Conservation (phyloP, 2,113 vertebrate genomes). For the Pseudolaguvia tuberculata region DNA sequence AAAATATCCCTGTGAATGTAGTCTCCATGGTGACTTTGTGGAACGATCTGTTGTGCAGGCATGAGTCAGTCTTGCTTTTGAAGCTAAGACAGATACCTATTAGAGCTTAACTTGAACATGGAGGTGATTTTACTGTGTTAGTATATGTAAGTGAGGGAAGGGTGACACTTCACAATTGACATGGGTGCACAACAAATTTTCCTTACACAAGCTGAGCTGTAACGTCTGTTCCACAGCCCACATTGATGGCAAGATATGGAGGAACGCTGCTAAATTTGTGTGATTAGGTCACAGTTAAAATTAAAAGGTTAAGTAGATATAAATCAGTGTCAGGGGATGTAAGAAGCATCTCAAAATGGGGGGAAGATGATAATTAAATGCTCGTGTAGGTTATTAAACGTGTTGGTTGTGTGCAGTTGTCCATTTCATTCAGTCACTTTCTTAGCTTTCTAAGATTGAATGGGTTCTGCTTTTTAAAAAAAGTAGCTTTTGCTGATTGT, state of each 20-base stretch:
- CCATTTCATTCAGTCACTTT: slow-evolving; percentile 21
- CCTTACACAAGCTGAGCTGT: slow-evolving; percentile 9
- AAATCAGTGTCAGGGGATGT: slow-evolving; percentile 52
- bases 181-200: slow-evolving; percentile 47
- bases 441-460: slow-evolving; percentile 59
- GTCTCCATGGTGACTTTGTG: slow-evolving; percentile 46
- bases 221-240: slow-evolving; percentile 28
- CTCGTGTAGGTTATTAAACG: slow-evolving; percentile 62
- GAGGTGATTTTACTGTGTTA: slow-evolving; percentile 1
- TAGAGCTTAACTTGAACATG: slow-evolving; percentile 51
- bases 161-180: slow-evolving; percentile 23
- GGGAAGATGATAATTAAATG: slow-evolving; percentile 66
- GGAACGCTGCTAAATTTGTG: slow-evolving; percentile 53
- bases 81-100: slow-evolving; percentile 54
- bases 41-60: slow-evolving; percentile 41
- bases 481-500: slow-evolving; percentile 54
- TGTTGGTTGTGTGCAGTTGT: slow-evolving; percentile 45
- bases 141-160: slow-evolving; percentile 2
- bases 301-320: slow-evolving; percentile 65
- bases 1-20: slow-evolving; percentile 12
- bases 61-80: slow-evolving; percentile 52
- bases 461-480: slow-evolving; percentile 58
- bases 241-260: slow-evolving; percentile 24
- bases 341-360: slow-evolving; percentile 31
- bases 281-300: slow-evolving; percentile 62